Percentiles rank a stretch among this genome's conserved stretches.
Evolutionary conservation across 2,113 vertebrate species (phyloP).

Genomic region (Suncus etruscus): DNA sequence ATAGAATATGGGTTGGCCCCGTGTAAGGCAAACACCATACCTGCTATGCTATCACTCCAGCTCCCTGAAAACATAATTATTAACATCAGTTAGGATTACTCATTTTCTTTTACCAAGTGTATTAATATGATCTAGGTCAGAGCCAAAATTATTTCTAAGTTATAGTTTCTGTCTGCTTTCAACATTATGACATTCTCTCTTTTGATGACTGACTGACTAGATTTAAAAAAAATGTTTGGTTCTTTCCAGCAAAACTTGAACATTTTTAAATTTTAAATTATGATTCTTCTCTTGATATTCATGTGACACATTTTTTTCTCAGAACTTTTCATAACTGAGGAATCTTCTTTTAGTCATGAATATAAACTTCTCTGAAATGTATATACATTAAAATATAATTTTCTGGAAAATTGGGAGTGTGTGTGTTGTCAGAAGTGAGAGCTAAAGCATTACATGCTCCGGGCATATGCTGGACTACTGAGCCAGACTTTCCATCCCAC

Average conservation of each 20-base stretch:
- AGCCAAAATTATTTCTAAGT: neutral
- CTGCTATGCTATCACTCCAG: no score
- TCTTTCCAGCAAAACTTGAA: neutral
- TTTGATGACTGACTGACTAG: neutral
- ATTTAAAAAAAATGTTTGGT: neutral
- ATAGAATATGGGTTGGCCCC: no score
- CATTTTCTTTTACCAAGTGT: neutral
- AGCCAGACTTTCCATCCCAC: no score
- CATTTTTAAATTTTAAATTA: constrained; percentile 25
- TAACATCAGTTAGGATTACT: neutral
- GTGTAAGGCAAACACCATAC: no score
- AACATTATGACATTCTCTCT: constrained; percentile 1
- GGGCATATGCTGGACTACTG: no score
- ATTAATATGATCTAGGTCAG: neutral
- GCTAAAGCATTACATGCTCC: no score
- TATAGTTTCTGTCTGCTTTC: neutral
- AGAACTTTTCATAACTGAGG: neutral
- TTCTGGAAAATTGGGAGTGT: no score
- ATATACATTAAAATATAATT: no score
- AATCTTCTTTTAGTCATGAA: neutral
- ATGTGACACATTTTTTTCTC: neutral
- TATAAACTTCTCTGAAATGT: neutral
- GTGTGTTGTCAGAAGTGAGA: no score
- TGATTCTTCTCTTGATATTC: neutral
- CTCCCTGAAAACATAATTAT: neutral